These are phyloP conservation scores for Nemotelus nigrinus DNA, from an alignment of 2,888 invertebrate genomes.

Conservation along the genomic window DNA sequence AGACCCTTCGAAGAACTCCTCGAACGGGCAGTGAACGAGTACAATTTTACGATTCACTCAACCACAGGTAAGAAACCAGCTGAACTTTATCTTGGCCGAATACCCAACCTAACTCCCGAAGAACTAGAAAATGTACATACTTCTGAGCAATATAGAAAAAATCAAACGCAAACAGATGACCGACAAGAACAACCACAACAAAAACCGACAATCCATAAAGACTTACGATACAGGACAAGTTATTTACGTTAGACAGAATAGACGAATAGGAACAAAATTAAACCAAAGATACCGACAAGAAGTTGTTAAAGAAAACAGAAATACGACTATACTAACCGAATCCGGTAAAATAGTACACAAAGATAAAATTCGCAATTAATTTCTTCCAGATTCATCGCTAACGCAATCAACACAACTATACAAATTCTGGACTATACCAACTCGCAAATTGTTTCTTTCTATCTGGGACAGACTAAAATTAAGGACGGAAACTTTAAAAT, in stretches of 20 bases:
- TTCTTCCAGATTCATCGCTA: neutral
- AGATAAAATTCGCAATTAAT: conserved; percentile 35
- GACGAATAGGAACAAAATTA: conserved; percentile 46
- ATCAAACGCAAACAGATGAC: conserved; percentile 41
- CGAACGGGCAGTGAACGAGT: conserved; percentile 18
- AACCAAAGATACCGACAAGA: conserved; percentile 27
- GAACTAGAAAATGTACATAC: conserved; percentile 33
- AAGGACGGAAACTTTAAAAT: conserved; percentile 1
- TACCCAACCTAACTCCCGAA: conserved; percentile 27
- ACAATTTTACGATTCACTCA: conserved; percentile 46
- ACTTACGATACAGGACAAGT: conserved; percentile 12
- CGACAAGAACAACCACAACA: conserved; percentile 44
- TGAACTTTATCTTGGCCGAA: conserved; percentile 41
- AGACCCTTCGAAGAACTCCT: conserved; percentile 6
- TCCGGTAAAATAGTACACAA: conserved; percentile 38
- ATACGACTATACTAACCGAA: conserved; percentile 28
- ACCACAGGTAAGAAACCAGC: conserved; percentile 46
- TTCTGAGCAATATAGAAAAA: conserved; percentile 23
- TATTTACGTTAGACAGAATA: conserved; percentile 47
- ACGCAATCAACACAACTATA: neutral
- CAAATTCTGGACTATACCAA: conserved; percentile 13
- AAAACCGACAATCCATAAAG: conserved; percentile 45
- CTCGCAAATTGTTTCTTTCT: conserved; percentile 6
- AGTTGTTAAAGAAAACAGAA: conserved; percentile 31
- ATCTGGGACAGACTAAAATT: conserved; percentile 1